A percentile compares a stretch with the other conserved stretches of the same genome.
Evolutionary conservation across 37 sponge, comb jelly and placozoan species (phyloP).

Genomic region (Beroe forskalii): DNA sequence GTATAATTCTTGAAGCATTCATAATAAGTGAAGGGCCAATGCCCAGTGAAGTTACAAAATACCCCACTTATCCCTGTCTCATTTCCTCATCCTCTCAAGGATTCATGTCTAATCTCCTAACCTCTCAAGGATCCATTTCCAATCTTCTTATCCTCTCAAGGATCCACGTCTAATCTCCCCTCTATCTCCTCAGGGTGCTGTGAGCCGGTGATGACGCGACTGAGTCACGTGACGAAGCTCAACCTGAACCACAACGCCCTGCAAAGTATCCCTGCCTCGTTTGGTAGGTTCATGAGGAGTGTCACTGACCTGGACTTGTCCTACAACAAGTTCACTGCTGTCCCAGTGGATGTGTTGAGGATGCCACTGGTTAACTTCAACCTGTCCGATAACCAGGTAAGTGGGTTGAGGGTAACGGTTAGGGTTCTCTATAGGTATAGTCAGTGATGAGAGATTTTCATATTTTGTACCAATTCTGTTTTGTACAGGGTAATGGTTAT

Average conservation of each 20-base stretch:
- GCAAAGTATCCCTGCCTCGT: background rate
- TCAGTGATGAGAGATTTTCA: background rate
- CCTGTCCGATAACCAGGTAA: slow-evolving; percentile 23
- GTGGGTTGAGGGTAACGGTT: background rate
- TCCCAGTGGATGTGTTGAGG: background rate
- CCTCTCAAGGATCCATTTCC: too few relatives aligned
- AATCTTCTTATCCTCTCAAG: too few relatives aligned
- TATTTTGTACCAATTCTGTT: too few relatives aligned
- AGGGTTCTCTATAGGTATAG: background rate
- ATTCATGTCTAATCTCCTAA: too few relatives aligned
- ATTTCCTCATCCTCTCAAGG: too few relatives aligned
- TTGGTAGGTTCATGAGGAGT: background rate
- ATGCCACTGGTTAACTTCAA: slow-evolving; percentile 1
- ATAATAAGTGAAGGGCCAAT: too few relatives aligned
- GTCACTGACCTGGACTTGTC: background rate
- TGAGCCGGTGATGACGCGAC: background rate
- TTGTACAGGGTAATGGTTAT: too few relatives aligned
- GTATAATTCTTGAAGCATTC: too few relatives aligned
- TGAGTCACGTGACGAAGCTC: slow-evolving; percentile 12
- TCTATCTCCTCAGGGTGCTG: background rate
- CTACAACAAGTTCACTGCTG: background rate
- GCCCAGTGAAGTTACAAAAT: too few relatives aligned
- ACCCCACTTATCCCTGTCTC: too few relatives aligned
- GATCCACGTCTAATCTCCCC: too few relatives aligned
- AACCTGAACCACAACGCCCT: slow-evolving; percentile 12